A percentile compares a stretch with the other conserved stretches of the same genome.
Evolutionary conservation across 2,888 invertebrate species (phyloP).

Genomic region (Brachynemurus nebulosus): DNA sequence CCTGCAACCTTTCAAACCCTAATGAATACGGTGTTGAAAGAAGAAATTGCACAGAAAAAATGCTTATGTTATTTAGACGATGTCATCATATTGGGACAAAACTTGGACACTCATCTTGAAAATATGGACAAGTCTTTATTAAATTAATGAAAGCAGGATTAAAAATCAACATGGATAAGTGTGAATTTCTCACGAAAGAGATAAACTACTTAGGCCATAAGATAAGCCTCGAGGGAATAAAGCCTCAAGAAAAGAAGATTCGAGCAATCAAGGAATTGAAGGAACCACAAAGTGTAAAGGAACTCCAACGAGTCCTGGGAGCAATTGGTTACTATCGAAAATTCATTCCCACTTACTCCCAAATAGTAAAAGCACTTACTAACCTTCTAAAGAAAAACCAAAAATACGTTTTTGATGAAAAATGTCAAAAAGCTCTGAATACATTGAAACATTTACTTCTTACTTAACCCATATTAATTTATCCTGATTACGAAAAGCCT

Average conservation of each 20-base stretch:
- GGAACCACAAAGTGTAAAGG: background rate
- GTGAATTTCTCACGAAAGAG: conserved; percentile 15
- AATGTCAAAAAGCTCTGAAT: background rate
- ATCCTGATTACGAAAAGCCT: background rate
- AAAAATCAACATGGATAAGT: conserved; percentile 18
- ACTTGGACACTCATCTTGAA: conserved; percentile 10
- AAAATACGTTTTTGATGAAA: background rate
- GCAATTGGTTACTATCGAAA: background rate
- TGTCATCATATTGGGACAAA: conserved; percentile 12
- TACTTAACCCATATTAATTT: background rate
- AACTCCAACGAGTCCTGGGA: background rate
- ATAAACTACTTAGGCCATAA: conserved; percentile 14
- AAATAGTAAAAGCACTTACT: background rate
- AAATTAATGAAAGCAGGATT: conserved; percentile 12
- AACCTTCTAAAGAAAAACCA: background rate
- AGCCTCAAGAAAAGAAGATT: conserved; percentile 18
- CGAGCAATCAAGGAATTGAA: conserved; percentile 13
- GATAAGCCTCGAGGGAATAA: conserved; percentile 16
- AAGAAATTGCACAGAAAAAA: conserved; percentile 12
- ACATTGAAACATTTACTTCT: background rate
- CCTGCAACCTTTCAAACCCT: conserved; percentile 22
- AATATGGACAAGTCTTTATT: conserved; percentile 18
- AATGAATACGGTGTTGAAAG: conserved; percentile 22
- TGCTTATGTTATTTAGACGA: conserved; percentile 4
- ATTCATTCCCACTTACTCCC: background rate